phyloP scores from a whole-genome alignment of 2,113 vertebrate genomes.

The Pelvicachromis taeniatus region DNA sequence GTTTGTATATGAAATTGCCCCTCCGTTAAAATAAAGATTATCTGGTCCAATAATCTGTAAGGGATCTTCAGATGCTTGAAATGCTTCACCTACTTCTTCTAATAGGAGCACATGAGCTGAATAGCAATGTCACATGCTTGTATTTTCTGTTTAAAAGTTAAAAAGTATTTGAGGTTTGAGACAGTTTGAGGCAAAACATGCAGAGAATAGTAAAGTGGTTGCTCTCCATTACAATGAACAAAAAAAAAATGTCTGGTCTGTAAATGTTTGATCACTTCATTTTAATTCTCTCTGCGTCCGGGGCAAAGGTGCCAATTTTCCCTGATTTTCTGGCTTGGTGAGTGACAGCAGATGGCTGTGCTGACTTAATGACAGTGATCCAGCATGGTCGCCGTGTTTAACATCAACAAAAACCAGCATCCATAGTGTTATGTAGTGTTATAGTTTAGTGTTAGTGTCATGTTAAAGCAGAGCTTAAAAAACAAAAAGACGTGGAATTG shows the following conservation, averaged over 20 bases:
- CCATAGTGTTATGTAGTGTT: neutral
- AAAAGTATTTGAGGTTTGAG: neutral
- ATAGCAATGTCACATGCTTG: neutral
- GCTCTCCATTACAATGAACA: neutral
- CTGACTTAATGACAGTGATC: constrained; percentile 49
- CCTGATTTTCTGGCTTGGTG: constrained; percentile 48
- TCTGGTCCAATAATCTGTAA: neutral
- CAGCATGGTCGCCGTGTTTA: constrained; percentile 33
- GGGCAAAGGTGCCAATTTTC: constrained; percentile 38
- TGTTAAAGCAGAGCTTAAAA: neutral
- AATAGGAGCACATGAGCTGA: neutral
- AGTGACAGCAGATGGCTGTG: constrained; percentile 42
- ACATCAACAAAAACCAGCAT: constrained; percentile 13
- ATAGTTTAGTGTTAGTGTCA: neutral
- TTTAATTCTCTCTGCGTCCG: constrained; percentile 14
- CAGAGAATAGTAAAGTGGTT: constrained; percentile 16
- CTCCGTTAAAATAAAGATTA: neutral
- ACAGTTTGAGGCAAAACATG: neutral
- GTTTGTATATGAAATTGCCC: neutral
- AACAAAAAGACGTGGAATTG: neutral
- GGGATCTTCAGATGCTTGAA: neutral
- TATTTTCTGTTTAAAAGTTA: neutral
- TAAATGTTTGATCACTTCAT: constrained; percentile 40
- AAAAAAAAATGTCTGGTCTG: constrained; percentile 2
- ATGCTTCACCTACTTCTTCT: neutral